Percentiles rank a stretch among this genome's conserved stretches.
phyloP scores from a whole-genome alignment of 2,888 invertebrate genomes.

The Biston betularia region DNA sequence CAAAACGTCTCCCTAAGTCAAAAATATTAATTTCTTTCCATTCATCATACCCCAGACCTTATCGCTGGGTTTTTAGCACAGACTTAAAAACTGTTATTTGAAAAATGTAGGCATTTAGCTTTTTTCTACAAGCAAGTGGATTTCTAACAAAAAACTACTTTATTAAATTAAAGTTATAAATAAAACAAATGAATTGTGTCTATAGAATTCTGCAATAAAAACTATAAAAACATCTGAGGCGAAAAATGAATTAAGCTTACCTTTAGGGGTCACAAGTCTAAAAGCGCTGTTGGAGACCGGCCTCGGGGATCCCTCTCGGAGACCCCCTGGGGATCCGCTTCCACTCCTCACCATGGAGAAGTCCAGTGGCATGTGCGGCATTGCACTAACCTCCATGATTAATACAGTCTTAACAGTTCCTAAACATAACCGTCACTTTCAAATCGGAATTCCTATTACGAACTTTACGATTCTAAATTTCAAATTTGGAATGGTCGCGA shows the following conservation, averaged over 20 bases:
- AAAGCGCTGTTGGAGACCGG: slow-evolving; percentile 87
- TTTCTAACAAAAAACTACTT: too few relatives aligned
- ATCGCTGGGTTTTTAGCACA: too few relatives aligned
- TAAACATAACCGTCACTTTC: slow-evolving; percentile 58
- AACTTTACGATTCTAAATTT: slow-evolving; percentile 33
- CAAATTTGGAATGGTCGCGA: slow-evolving; percentile 57
- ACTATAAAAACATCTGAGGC: neutral
- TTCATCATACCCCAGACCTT: too few relatives aligned
- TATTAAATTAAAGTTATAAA: too few relatives aligned
- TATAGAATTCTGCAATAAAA: too few relatives aligned
- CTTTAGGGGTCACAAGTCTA: slow-evolving; percentile 89
- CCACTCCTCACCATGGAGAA: slow-evolving; percentile 87
- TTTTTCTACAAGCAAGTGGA: too few relatives aligned
- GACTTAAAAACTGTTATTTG: too few relatives aligned
- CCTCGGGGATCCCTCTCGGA: slow-evolving; percentile 75
- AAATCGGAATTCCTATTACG: slow-evolving; percentile 17
- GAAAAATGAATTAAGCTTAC: slow-evolving; percentile 57
- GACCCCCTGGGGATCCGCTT: slow-evolving; percentile 66
- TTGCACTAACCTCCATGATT: slow-evolving; percentile 87
- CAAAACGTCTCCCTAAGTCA: too few relatives aligned
- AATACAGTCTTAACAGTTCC: slow-evolving; percentile 54
- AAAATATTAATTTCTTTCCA: too few relatives aligned
- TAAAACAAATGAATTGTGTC: too few relatives aligned
- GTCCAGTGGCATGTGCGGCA: slow-evolving; percentile 88
- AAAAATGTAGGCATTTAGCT: too few relatives aligned